These are phyloP conservation scores for Hipparchia semele DNA, from an alignment of 2,888 invertebrate genomes.

Conservation along the genomic window DNA sequence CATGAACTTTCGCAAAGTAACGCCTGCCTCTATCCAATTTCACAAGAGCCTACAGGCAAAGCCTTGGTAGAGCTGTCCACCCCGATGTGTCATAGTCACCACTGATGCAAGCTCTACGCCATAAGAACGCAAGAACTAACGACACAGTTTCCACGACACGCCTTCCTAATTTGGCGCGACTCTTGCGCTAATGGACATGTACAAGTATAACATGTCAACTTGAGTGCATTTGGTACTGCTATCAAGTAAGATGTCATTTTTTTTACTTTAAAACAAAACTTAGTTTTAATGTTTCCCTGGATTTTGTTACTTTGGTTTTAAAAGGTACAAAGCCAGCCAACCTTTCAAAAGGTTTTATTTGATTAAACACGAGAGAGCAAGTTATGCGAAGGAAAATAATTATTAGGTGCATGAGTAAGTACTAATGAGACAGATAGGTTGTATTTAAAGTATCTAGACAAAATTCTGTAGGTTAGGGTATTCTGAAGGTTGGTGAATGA, in stretches of 20 bases:
- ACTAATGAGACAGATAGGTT: too few relatives aligned
- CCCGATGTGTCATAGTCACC: constrained; percentile 20
- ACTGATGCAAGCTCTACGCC: constrained; percentile 49
- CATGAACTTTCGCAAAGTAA: too few relatives aligned
- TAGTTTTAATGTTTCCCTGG: background rate
- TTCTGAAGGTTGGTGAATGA: too few relatives aligned
- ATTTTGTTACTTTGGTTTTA: too few relatives aligned
- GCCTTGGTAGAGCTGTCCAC: constrained; percentile 3
- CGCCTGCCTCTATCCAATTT: background rate
- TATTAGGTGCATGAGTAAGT: too few relatives aligned
- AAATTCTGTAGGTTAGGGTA: too few relatives aligned
- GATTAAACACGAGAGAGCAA: too few relatives aligned
- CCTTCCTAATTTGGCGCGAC: constrained; percentile 59
- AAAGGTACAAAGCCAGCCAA: too few relatives aligned
- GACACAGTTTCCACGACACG: constrained; percentile 68
- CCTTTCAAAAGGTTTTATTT: too few relatives aligned
- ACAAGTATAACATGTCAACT: constrained; percentile 20
- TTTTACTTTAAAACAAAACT: background rate
- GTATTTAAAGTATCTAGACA: too few relatives aligned
- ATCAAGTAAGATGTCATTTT: constrained; percentile 2
- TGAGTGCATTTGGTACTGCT: constrained; percentile 2
- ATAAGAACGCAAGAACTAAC: constrained; percentile 50
- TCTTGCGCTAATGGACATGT: constrained; percentile 29
- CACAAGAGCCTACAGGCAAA: background rate
- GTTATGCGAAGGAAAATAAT: too few relatives aligned